Evolutionary conservation across 2,113 vertebrate species (phyloP).

Genomic region (Mus pahari): DNA sequence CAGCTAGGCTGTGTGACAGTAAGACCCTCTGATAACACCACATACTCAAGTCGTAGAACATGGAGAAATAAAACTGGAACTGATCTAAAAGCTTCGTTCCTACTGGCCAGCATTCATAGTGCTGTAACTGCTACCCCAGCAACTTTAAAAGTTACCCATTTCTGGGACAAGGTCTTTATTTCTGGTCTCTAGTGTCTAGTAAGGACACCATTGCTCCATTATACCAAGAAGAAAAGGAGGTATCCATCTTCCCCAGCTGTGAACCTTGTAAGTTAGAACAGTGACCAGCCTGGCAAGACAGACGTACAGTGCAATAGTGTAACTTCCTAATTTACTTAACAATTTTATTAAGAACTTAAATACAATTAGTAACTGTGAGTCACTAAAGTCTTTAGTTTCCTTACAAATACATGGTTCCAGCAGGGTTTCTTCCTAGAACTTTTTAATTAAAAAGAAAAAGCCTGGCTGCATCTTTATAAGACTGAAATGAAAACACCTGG

Average conservation of each 20-base stretch:
- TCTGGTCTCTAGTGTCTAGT: background rate
- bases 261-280: background rate
- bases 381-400: slow-evolving; percentile 10
- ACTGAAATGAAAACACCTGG: background rate
- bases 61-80: background rate
- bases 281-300: background rate
- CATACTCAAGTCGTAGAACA: background rate
- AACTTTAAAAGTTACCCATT: background rate
- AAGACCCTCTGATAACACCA: background rate
- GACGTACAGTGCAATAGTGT: background rate
- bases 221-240: background rate
- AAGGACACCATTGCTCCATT: background rate
- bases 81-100: background rate
- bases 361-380: slow-evolving; percentile 47
- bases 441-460: background rate
- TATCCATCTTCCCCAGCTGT: background rate
- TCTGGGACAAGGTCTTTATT: background rate
- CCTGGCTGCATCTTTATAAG: background rate
- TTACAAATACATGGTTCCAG: background rate
- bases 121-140: background rate
- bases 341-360: background rate
- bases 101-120: background rate
- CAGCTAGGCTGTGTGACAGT: background rate
- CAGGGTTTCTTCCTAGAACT: slow-evolving; percentile 4
- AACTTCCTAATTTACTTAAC: background rate